These are phyloP conservation scores for Pseudopleuronectes americanus DNA, from an alignment of 2,797 vertebrate species.

Conservation along the genomic window DNA sequence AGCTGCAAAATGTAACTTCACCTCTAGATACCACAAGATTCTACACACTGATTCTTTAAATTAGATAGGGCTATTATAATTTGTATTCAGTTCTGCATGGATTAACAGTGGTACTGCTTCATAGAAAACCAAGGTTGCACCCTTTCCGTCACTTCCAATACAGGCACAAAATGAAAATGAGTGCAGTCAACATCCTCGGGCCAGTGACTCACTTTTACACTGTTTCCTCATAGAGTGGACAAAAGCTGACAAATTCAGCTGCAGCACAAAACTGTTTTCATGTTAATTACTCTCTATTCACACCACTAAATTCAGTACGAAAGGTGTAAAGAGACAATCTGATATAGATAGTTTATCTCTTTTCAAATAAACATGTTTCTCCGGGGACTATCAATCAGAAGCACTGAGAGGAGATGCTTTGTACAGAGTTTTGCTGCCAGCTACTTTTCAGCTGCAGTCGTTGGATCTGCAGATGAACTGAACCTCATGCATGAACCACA, in stretches of 20 bases:
- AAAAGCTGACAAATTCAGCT: conserved; percentile 51
- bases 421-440: conserved; percentile 10
- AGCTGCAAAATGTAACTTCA: no score
- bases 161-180: conserved; percentile 50
- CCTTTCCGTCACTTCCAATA: conserved; percentile 76
- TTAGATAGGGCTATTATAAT: conserved; percentile 1
- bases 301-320: conserved; percentile 6
- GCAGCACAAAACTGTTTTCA: conserved; percentile 19
- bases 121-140: conserved; percentile 43
- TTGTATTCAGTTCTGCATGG: conserved; percentile 12
- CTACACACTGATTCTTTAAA: not conserved
- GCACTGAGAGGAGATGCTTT: not conserved
- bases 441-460: conserved; percentile 6
- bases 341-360: not conserved
- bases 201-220: conserved; percentile 74
- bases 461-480: conserved; percentile 4
- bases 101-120: conserved; percentile 21
- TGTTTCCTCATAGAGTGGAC: conserved; percentile 61
- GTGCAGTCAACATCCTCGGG: conserved; percentile 72
- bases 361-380: not conserved
- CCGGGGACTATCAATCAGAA: not conserved
- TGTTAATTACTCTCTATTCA: conserved; percentile 9
- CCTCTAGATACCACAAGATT: no score
- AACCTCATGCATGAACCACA: not conserved
- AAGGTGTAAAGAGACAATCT: not conserved